phyloP scores from a whole-genome alignment of 2,888 invertebrate species.

The Andrena trimmerana region DNA sequence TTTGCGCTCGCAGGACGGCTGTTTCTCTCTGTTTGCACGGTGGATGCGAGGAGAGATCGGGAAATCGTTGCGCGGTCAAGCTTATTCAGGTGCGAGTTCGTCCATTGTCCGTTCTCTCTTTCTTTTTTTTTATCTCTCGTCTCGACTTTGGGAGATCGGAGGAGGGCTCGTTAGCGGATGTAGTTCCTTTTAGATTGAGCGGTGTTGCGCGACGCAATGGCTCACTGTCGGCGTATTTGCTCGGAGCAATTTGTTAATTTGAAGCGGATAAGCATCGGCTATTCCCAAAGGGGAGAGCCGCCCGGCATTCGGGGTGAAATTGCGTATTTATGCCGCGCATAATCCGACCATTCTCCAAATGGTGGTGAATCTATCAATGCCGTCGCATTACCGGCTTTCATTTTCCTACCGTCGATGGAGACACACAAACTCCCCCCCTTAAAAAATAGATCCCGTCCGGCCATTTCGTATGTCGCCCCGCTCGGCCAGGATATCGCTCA shows the following conservation, averaged over 20 bases:
- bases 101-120: conserved; percentile 10
- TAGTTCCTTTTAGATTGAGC: conserved; percentile 59
- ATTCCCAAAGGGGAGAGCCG: conserved; percentile 64
- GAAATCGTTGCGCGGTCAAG: conserved; percentile 20
- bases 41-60: conserved; percentile 19
- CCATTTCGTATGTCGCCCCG: conserved; percentile 47
- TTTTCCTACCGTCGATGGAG: conserved; percentile 81
- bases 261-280: conserved; percentile 69
- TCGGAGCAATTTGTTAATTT: conserved; percentile 74
- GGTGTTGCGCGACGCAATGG: conserved; percentile 43
- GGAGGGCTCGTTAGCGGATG: conserved; percentile 51
- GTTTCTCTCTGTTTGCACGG: neutral
- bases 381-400: conserved; percentile 81
- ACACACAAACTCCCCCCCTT: conserved; percentile 75
- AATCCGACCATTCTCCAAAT: conserved; percentile 83
- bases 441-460: conserved; percentile 79
- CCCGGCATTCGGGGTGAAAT: conserved; percentile 78
- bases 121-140: conserved; percentile 1
- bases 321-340: conserved; percentile 84
- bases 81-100: conserved; percentile 17
- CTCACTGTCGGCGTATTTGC: conserved; percentile 65
- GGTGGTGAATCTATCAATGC: conserved; percentile 83
- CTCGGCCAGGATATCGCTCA: conserved; percentile 76
- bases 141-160: conserved; percentile 29
- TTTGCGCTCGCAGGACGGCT: conserved; percentile 7